A percentile compares a stretch with the other conserved stretches of the same genome.
These are phyloP conservation scores for Uropetala carovei DNA, from an alignment of 2,888 invertebrate species.

Conservation along the genomic window DNA sequence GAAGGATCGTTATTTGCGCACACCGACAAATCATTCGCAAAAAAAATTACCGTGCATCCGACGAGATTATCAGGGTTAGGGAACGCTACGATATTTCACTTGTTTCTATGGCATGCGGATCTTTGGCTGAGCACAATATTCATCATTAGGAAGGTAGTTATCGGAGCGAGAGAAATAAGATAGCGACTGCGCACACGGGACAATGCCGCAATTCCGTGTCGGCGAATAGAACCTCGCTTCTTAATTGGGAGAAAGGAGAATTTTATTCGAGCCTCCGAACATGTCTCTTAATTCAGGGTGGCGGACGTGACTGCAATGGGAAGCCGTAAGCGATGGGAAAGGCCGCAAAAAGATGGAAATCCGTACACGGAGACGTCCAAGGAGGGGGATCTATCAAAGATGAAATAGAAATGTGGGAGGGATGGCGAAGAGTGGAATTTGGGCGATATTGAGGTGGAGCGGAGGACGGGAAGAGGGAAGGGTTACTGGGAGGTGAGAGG, in stretches of 20 bases:
- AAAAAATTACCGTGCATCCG: too few relatives aligned
- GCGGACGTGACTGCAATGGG: not conserved
- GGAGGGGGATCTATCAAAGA: too few relatives aligned
- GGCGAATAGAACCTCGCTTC: not conserved
- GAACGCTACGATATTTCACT: too few relatives aligned
- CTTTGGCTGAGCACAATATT: too few relatives aligned
- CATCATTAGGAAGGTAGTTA: too few relatives aligned
- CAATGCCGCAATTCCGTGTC: not conserved
- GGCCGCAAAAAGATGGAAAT: not conserved
- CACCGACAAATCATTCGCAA: too few relatives aligned
- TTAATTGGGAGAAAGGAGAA: constrained; percentile 11
- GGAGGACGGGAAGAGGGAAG: not conserved
- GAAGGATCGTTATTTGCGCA: not conserved
- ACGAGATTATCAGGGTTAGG: too few relatives aligned
- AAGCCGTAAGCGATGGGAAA: not conserved
- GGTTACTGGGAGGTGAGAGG: not conserved
- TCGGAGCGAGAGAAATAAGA: not conserved
- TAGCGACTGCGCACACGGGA: not conserved
- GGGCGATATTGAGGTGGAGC: not conserved
- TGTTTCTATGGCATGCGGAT: too few relatives aligned
- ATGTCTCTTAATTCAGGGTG: not conserved
- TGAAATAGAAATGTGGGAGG: too few relatives aligned
- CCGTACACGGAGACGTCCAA: not conserved
- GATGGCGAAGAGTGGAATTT: too few relatives aligned
- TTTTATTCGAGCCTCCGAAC: not conserved